Conservation (phyloP, 1,140 invertebrate species). For the Drepana arcuata region DNA sequence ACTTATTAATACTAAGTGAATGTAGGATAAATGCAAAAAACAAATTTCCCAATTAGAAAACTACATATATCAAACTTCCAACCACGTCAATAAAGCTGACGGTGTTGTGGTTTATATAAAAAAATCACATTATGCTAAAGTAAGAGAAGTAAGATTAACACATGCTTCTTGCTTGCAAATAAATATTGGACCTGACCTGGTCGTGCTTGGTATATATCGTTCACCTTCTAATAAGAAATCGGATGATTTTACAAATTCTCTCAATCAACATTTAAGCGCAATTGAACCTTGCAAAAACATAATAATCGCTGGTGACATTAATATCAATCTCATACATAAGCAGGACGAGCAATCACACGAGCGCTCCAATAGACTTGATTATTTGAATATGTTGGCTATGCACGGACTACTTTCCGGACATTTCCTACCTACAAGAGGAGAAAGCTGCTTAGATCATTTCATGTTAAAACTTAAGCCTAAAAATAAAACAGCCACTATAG, state of each 20-base stretch:
- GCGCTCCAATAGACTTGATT: constrained; percentile 13
- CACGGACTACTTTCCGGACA: constrained; percentile 16
- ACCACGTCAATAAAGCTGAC: not conserved
- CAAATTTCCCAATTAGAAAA: not conserved
- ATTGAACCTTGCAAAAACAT: constrained; percentile 6
- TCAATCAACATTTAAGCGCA: constrained; percentile 7
- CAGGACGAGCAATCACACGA: constrained; percentile 7
- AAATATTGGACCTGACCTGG: not conserved
- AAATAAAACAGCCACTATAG: constrained; percentile 5
- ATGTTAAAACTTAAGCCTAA: constrained; percentile 18
- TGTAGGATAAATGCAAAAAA: constrained; percentile 12
- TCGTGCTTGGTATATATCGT: constrained; percentile 4
- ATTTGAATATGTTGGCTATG: constrained; percentile 16
- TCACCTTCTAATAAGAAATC: constrained; percentile 15
- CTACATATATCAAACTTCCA: not conserved
- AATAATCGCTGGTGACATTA: constrained; percentile 18
- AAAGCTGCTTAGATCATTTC: constrained; percentile 18
- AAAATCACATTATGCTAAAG: not conserved
- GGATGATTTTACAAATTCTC: constrained; percentile 11
- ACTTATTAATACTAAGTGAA: constrained; percentile 15
- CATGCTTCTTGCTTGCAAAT: not conserved
- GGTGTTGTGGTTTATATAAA: not conserved
- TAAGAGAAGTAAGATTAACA: not conserved
- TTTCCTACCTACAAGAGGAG: constrained; percentile 13
- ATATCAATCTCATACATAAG: constrained; percentile 17